phyloP scores from a whole-genome alignment of 2,113 vertebrate genomes.

The Cyprinus carpio region DNA sequence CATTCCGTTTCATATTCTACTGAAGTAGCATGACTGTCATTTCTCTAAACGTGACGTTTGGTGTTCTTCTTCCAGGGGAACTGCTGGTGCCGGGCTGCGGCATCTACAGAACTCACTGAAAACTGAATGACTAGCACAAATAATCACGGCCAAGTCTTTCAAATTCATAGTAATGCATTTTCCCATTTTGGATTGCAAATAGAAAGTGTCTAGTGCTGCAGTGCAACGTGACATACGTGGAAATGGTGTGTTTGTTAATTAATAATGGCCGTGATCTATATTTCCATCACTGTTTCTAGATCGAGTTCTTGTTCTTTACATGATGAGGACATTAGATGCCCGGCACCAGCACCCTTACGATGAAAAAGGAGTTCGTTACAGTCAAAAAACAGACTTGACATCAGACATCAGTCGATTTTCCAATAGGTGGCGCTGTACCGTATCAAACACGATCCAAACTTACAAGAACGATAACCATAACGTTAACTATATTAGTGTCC shows the following conservation, averaged over 20 bases:
- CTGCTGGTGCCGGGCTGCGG: not conserved
- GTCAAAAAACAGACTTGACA: not conserved
- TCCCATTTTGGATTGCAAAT: not conserved
- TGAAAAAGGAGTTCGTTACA: not conserved
- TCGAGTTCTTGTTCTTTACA: not conserved
- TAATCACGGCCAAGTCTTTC: not conserved
- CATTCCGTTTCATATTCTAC: not conserved
- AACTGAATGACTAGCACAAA: not conserved
- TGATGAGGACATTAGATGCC: not conserved
- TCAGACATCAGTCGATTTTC: not conserved
- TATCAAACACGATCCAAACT: not conserved
- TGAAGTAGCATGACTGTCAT: no score
- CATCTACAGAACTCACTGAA: not conserved
- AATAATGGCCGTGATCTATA: not conserved
- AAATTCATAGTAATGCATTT: no score
- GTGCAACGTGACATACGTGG: not conserved
- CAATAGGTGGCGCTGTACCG: not conserved
- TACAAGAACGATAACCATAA: constrained; percentile 1
- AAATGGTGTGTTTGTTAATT: not conserved
- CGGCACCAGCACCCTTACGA: not conserved
- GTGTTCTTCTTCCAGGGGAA: not conserved
- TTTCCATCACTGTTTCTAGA: not conserved
- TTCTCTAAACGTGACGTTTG: not conserved
- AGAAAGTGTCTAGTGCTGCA: not conserved
- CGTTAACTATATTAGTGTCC: not conserved